Percentiles rank a stretch among this genome's conserved stretches.
These are phyloP conservation scores for Eueides isabella DNA, from an alignment of 1,140 invertebrate genomes.

Conservation along the genomic window DNA sequence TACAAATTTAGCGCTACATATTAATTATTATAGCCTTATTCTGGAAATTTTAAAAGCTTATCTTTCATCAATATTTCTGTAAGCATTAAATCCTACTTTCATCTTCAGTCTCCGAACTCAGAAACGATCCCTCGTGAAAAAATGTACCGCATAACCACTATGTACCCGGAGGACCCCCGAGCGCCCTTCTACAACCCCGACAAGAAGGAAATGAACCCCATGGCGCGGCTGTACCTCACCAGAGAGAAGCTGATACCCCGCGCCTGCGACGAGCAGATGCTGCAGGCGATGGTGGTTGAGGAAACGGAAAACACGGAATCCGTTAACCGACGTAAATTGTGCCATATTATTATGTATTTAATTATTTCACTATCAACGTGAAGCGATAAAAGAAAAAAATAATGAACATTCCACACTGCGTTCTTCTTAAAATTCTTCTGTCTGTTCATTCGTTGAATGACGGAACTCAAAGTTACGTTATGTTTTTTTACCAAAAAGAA, in stretches of 20 bases:
- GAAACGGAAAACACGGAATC: constrained; percentile 89
- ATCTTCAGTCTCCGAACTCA: constrained; percentile 89
- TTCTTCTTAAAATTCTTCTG: no score
- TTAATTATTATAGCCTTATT: no score
- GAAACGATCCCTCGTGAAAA: constrained; percentile 93
- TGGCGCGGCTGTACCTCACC: constrained; percentile 89
- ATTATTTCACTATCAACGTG: no score
- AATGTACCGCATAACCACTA: constrained; percentile 94
- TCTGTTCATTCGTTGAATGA: no score
- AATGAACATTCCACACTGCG: no score
- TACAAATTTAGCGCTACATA: no score
- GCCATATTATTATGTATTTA: neutral
- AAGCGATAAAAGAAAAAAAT: no score
- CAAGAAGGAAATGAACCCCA: constrained; percentile 88
- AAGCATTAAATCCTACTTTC: no score
- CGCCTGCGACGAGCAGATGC: constrained; percentile 86
- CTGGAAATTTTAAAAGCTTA: no score
- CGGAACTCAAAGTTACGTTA: no score
- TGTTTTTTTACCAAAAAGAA: no score
- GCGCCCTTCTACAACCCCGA: constrained; percentile 95
- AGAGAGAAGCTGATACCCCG: constrained; percentile 88
- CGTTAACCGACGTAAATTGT: constrained; percentile 86
- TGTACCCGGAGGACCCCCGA: constrained; percentile 92
- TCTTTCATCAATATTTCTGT: no score
- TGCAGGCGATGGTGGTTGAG: constrained; percentile 84